Base-by-base conservation (phyloP, 2,113 vertebrate species). In the Cyphomyrus plagiostoma region DNA sequence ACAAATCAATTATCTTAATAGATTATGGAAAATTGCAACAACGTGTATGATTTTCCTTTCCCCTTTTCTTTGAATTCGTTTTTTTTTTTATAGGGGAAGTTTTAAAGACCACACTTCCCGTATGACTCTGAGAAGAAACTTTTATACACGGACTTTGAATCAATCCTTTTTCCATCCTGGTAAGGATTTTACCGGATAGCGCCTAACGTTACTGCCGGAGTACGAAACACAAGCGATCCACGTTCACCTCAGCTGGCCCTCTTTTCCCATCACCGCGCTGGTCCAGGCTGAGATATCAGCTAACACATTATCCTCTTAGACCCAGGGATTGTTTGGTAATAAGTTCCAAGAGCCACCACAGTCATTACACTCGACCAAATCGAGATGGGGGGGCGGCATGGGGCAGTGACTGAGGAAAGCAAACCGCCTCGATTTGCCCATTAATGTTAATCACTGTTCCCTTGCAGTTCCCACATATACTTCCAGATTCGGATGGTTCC, bases 251-350 rank as follows among this genome's bases (percentile, higher is more conserved):
- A 10, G 91, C 92, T 92, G 8, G 50, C 21, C 50, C 26, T 92
- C 92, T 90, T 94, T 95, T 92, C 93, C 93, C 93, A 95, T 96
- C 94, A 95, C 94, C 93, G 93, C 94, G 93, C 93, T 92, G 93
- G 92, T 93, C 93, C 92, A 94, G 94, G 93, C 94, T 93, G 93
- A 94, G 94, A 95, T 96, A 96, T 96, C 95, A 96, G 93, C 94
- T 96, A 95, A 96, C 95, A 95, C 94, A 95, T 96, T 95, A 96
- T 96, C 95, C 95, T 96, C 95, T 96, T 95, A 95, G 95, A 91
- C 92, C 92, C 83, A 91, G 91, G 93, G 94, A 95, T 91, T 94
- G 94, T 96, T 95, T 94, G 95, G 93, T 92, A 93, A 92, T 0
- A 80, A 94, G 94, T 93, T 94, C 92, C 92, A 88, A 19, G 46